Conservation (phyloP, 2,113 vertebrate species). For the Setophaga coronata region DNA sequence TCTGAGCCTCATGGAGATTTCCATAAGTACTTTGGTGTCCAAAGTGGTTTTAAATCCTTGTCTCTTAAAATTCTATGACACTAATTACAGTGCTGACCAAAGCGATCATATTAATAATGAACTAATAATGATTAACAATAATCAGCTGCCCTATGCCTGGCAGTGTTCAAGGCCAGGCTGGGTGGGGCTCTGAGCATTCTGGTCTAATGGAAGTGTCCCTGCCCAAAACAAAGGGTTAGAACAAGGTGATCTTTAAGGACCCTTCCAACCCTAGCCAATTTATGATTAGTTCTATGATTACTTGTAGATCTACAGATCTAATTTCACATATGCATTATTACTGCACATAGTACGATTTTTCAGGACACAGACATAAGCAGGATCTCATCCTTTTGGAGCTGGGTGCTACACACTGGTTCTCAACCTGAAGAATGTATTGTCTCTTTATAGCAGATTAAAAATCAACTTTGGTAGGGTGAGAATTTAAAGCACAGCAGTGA, state of each 20-base stretch:
- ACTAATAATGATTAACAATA: background rate
- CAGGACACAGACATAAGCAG: background rate
- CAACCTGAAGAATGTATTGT: background rate
- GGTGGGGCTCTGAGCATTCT: background rate
- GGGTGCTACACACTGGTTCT: background rate
- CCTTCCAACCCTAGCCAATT: background rate
- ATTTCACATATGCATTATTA: background rate
- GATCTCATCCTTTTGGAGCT: background rate
- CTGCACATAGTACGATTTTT: background rate
- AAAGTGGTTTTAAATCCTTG: background rate
- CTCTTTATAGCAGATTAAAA: background rate
- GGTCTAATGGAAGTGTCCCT: background rate
- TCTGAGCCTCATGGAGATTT: background rate
- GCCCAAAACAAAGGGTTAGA: background rate
- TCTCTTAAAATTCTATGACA: background rate
- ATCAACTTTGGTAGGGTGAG: background rate
- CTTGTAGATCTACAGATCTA: background rate
- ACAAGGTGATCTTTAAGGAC: background rate
- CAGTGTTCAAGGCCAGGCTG: background rate
- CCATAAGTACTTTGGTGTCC: background rate
- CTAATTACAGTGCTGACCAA: background rate
- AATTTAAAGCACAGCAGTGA: background rate
- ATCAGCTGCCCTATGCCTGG: background rate
- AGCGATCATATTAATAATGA: background rate
- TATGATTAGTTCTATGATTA: background rate